phyloP scores from a whole-genome alignment of 2,113 vertebrate genomes.

The Myrmecophaga tridactyla region DNA sequence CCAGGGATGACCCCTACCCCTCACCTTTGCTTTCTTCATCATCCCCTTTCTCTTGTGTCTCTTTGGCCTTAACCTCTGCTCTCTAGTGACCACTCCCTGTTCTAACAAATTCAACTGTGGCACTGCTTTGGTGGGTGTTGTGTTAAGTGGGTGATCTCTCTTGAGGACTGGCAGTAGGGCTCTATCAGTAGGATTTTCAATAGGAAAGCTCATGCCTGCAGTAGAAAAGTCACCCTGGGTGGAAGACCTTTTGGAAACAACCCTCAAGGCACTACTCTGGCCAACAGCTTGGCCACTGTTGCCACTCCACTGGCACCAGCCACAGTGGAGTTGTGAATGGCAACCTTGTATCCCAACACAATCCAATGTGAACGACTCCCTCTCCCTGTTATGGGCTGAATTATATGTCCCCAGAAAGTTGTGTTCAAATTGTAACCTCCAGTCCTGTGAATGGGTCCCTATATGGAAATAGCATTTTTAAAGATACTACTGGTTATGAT shows the following conservation, averaged over 20 bases:
- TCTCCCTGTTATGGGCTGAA: too few relatives aligned
- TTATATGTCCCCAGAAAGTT: too few relatives aligned
- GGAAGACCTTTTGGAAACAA: neutral
- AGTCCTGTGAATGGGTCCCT: too few relatives aligned
- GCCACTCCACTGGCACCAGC: neutral
- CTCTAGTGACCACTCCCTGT: neutral
- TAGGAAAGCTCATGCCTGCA: neutral
- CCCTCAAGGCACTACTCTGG: too few relatives aligned
- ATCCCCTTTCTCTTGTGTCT: neutral
- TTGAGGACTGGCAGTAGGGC: neutral
- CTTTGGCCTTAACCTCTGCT: neutral
- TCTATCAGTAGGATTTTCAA: neutral
- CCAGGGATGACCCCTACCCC: neutral
- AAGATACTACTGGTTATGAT: too few relatives aligned
- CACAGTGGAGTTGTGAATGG: neutral
- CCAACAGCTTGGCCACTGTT: neutral
- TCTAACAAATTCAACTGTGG: neutral
- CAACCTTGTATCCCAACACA: neutral
- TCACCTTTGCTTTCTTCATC: too few relatives aligned
- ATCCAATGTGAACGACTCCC: neutral
- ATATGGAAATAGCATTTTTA: too few relatives aligned
- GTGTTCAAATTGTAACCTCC: too few relatives aligned
- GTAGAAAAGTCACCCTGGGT: neutral
- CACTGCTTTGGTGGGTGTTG: too few relatives aligned
- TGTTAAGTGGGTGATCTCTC: rapidly evolving